Conservation (phyloP, 1,140 invertebrate genomes). For the Nautilus pompilius region DNA sequence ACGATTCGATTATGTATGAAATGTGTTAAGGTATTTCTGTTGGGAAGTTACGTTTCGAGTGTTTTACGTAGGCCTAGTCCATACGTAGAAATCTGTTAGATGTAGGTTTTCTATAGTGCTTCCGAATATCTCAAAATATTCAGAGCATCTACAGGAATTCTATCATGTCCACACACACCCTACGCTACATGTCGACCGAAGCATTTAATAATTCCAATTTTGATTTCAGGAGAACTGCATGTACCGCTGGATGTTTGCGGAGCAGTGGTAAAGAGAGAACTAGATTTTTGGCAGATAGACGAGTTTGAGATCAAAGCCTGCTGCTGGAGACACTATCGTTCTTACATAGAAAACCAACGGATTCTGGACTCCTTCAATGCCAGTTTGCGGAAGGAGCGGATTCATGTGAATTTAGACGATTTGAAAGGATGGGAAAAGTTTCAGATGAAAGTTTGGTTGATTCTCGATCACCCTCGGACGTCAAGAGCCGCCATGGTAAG, state of each 20-base stretch:
- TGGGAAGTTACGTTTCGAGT: too few species aligned
- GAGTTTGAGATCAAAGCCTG: constrained; percentile 49
- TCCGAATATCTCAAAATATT: too few species aligned
- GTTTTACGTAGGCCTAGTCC: too few species aligned
- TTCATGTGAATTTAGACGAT: constrained; percentile 29
- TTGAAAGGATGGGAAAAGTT: constrained; percentile 36
- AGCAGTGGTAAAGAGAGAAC: constrained; percentile 55
- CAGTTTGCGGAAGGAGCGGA: constrained; percentile 35
- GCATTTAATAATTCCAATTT: too few species aligned
- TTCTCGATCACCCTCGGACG: constrained; percentile 45
- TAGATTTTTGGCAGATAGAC: constrained; percentile 56
- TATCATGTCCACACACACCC: too few species aligned
- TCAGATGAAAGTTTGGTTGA: constrained; percentile 46
- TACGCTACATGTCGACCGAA: too few species aligned
- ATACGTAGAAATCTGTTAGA: too few species aligned
- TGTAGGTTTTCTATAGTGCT: too few species aligned
- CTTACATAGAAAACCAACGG: constrained; percentile 48
- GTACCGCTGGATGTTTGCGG: constrained; percentile 56
- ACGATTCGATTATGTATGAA: too few species aligned
- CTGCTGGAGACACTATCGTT: constrained; percentile 48
- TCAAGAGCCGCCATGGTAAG: constrained; percentile 44
- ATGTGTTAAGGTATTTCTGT: too few species aligned
- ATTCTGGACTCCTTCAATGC: constrained; percentile 47
- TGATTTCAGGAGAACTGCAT: constrained; percentile 53
- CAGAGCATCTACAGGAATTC: too few species aligned